phyloP scores from a whole-genome alignment of 2,113 vertebrate species.

The Eolophus roseicapilla region DNA sequence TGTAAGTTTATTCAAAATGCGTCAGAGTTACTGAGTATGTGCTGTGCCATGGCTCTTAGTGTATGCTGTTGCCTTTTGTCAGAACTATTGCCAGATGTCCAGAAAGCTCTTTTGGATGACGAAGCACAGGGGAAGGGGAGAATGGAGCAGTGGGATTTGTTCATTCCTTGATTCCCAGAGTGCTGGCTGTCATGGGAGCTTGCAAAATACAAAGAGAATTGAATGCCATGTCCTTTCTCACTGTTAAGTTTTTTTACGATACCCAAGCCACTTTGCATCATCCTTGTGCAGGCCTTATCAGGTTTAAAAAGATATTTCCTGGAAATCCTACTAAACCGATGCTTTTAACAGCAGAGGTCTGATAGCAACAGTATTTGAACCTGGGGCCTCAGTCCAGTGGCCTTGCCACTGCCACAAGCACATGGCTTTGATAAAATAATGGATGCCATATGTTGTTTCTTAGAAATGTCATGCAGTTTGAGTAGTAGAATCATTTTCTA shows the following conservation, averaged over 20 bases:
- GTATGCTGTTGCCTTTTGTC: not conserved
- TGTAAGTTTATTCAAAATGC: not conserved
- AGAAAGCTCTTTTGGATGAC: not conserved
- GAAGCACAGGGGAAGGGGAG: not conserved
- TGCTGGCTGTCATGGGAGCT: not conserved
- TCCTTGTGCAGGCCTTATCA: not conserved
- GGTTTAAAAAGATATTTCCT: constrained; percentile 7
- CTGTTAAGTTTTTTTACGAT: not conserved
- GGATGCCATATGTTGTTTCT: constrained; percentile 45
- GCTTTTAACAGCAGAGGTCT: not conserved
- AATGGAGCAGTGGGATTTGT: not conserved
- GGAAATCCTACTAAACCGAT: not conserved
- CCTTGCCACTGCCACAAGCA: not conserved
- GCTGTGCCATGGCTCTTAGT: not conserved
- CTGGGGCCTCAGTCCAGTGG: not conserved
- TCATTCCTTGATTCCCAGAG: not conserved
- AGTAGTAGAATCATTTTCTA: constrained; percentile 30
- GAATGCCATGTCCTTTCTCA: not conserved
- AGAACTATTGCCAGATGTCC: constrained; percentile 17
- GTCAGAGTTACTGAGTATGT: not conserved
- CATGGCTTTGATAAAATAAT: constrained; percentile 35
- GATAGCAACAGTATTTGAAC: constrained; percentile 12
- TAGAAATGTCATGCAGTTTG: constrained; percentile 41
- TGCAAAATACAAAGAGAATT: not conserved
- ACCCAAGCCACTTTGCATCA: not conserved